Conservation (phyloP, 2,888 invertebrate species). For the Bruchidius siliquastri region DNA sequence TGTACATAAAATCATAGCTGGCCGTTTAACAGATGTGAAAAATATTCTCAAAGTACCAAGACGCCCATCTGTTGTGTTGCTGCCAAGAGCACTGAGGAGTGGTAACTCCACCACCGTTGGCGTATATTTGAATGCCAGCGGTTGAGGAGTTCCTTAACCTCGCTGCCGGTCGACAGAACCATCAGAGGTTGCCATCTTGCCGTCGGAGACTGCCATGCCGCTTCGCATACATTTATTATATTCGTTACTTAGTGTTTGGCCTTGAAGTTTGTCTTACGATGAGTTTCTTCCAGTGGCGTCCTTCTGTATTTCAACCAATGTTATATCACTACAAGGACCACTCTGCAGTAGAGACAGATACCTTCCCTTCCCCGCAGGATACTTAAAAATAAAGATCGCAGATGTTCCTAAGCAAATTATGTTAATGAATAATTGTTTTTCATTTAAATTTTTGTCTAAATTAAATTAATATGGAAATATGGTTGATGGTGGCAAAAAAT, state of each 20-base stretch:
- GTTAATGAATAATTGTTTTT: too few relatives aligned
- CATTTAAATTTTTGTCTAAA: too few relatives aligned
- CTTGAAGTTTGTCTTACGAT: neutral
- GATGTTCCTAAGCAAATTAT: too few relatives aligned
- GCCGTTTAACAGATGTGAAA: too few relatives aligned
- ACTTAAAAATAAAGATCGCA: too few relatives aligned
- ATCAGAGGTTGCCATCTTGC: neutral
- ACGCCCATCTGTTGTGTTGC: neutral
- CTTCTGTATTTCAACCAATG: neutral
- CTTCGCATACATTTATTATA: neutral
- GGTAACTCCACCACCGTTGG: constrained; percentile 88
- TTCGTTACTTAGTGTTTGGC: neutral
- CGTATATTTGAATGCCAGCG: constrained; percentile 62
- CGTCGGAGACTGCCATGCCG: neutral
- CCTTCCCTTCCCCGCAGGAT: too few relatives aligned
- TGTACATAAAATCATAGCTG: neutral
- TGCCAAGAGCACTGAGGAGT: constrained; percentile 50
- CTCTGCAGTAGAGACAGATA: too few relatives aligned
- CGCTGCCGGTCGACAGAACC: constrained; percentile 48
- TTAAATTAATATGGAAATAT: too few relatives aligned
- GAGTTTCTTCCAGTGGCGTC: neutral
- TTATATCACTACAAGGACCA: too few relatives aligned
- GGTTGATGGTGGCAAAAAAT: too few relatives aligned
- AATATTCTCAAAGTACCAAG: too few relatives aligned
- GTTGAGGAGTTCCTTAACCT: constrained; percentile 73